These are phyloP conservation scores for Jordanella pulchra DNA, from an alignment of 2,797 vertebrate species.

Conservation along the genomic window DNA sequence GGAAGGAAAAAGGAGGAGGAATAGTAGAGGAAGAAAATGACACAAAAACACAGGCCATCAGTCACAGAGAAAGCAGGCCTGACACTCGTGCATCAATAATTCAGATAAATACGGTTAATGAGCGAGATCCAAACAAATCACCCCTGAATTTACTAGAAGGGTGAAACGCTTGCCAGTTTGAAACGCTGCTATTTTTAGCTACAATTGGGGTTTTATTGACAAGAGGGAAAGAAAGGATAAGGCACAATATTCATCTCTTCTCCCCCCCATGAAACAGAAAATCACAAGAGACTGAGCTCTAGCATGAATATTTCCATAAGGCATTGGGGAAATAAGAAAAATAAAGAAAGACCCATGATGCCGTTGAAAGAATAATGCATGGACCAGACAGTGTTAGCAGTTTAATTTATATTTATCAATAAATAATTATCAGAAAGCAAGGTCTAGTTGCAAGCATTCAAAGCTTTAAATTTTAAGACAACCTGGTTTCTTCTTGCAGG, in stretches of 20 bases:
- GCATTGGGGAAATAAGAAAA: neutral
- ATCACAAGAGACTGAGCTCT: constrained; percentile 8
- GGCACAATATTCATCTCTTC: constrained; percentile 22
- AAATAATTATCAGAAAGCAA: neutral
- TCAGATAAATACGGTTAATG: constrained; percentile 74
- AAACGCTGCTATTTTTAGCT: constrained; percentile 37
- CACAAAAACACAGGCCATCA: constrained; percentile 63
- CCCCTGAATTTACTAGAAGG: constrained; percentile 60
- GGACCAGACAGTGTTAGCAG: too few species aligned
- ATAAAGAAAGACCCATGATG: too few species aligned
- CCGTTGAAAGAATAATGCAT: neutral
- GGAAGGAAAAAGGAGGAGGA: constrained; percentile 36
- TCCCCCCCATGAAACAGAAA: constrained; percentile 5
- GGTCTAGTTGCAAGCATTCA: too few species aligned
- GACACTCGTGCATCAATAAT: constrained; percentile 73
- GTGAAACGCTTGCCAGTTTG: constrained; percentile 49
- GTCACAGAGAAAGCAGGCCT: constrained; percentile 65
- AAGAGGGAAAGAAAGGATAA: constrained; percentile 2
- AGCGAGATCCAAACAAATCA: constrained; percentile 73
- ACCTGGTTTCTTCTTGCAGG: too few species aligned
- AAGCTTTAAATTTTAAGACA: too few species aligned
- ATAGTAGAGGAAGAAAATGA: constrained; percentile 60
- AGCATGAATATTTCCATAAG: neutral
- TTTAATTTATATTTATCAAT: neutral
- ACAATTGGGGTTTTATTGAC: constrained; percentile 40